Evolutionary conservation across 2,888 invertebrate species (phyloP), one percentile per base, ranked within the genome.

Genomic region (Trissonchulus sp.): DNA sequence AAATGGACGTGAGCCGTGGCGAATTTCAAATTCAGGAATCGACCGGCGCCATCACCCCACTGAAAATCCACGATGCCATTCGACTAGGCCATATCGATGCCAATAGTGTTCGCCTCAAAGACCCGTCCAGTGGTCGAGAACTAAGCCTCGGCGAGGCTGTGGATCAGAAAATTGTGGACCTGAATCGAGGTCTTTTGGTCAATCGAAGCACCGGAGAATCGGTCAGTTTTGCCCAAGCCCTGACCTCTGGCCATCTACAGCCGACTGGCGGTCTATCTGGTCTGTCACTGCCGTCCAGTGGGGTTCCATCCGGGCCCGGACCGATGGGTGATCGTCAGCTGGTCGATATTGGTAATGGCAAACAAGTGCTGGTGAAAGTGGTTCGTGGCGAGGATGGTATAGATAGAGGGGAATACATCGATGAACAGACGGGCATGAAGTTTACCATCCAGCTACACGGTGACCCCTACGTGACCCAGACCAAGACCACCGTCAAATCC

Each of bases 21-120:
- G 87, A 89, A 71, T 94, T 95, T 85, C 88, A 93, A 83, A 92
- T 93, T 84, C 93, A 93, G 1, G 89, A 90, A 82, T 89, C 90
- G 48, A 92, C 92, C 0, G 89, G 91, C 77, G 90, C 90, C 81
- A 87, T 94, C 69, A 91, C 91, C 35, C 88, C 37, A 8, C n/a
- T 69, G 34, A 33, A 69, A 69, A 2, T 97, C 68, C 89, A 90
- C 30, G 91, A 94, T 83, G 94, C 95, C 0, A 90, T 96, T 34
- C 90, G 90, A 82, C 88, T 90, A 75, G 91, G 91, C 82, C 86
- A 94, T 36, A 90, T 97, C 62, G 93, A 94, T 85, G 90, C 91
- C 37, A 78, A 77, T 73, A 78, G 78, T 3, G 78, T 81, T 34
- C 74, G 75, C 0, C 79, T 81, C 30, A 74, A 78, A 23, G 81